Evolutionary conservation across 1,140 invertebrate genomes (phyloP), one percentile per base, ranked within the genome.

Genomic region (Drosophila miranda): DNA sequence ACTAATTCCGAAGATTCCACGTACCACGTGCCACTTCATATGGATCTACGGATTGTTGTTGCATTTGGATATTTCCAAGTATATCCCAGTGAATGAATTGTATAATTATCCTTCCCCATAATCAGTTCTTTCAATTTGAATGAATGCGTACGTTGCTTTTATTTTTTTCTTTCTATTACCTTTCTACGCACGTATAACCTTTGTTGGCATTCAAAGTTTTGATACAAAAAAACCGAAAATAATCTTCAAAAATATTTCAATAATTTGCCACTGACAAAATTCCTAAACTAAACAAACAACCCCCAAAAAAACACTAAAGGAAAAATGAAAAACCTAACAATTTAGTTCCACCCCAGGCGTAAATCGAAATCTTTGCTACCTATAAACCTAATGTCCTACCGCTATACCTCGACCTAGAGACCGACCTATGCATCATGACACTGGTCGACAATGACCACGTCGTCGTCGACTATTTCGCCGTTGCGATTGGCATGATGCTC

Each of bases 391-490:
- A 46, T 30, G 0, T 30, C 2, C 9, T 30, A 9, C 0, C 6
- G n/a, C 9, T 26, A 4, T n/a, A 16, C 26, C 11, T 26, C 38
- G 48, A 30, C 30, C 41, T 11, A 21, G 2, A 30, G 11, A 49
- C 19, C 44, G 3, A 49, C 21, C 44, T 81, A 86, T 16, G 70
- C 16, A 9, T 77, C 55, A 13, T 81, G 77, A 34, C 81, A 86
- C 21, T 86, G 73, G 5, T 64, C 67, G n/a, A 86, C 73, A 2
- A 75, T 44, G 1, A 86, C 74, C n/a, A 86, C 64, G 46, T 86
- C 82, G 13, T 86, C 64, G 8, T 86, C 77, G 2, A 81, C 30
- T 11, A 74, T 43, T 1, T 78, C 61, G 14, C 81, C 81, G 23
- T 75, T 78, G 2, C 55, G 68, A 45, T 51, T 58, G 23, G 58